Evolutionary conservation across 2,888 invertebrate genomes (phyloP), one percentile per base, ranked within the genome.

Genomic region (Drosophila pegasa): DNA sequence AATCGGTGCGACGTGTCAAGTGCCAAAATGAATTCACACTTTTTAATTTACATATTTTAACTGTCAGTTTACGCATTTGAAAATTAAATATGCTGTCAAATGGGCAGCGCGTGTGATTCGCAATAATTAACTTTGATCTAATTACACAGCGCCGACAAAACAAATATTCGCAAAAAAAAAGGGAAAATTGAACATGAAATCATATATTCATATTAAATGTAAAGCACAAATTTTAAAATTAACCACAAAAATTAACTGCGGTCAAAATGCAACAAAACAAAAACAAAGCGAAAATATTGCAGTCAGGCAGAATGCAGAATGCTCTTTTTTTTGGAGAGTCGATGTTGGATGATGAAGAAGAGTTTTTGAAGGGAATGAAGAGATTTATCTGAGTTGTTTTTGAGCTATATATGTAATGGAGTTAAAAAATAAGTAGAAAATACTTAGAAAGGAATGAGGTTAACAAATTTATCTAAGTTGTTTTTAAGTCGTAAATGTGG

Each of bases 111-210:
- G 37, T 54, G 59, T 54, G 54, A 29, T 43, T 31, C 27, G 18
- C 48, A 16, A 50, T 68, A 60, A 67, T 67, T 59, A 55, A 29
- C 38, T 69, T 56, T 45, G 61, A 50, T 51, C 61, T 69, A 69
- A 69, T 69, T 70, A 40, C 55, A 52, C 9, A 25, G 35, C 38
- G 45, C 37, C 37, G 25, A 16, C 20, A n/a, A n/a, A 45, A 14
- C 35, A 52, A 41, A 43, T 50, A 41, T 48, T 4, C 27, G 6
- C 25, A 7, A 14, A 18, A 18, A 25, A 31, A 48, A 22, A 25
- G 9, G 0, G 4, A 10, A 45, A 38, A n/a, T 9, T 3, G 0
- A n/a, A n/a, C 14, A 41, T 8, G 8, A 25, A 25, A 16, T 10
- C 10, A 45, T 29, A 18, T 45, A 45, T 52, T 8, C 3, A 37